Base-by-base conservation (phyloP, 2,888 invertebrate genomes). In the Molanna angustata region DNA sequence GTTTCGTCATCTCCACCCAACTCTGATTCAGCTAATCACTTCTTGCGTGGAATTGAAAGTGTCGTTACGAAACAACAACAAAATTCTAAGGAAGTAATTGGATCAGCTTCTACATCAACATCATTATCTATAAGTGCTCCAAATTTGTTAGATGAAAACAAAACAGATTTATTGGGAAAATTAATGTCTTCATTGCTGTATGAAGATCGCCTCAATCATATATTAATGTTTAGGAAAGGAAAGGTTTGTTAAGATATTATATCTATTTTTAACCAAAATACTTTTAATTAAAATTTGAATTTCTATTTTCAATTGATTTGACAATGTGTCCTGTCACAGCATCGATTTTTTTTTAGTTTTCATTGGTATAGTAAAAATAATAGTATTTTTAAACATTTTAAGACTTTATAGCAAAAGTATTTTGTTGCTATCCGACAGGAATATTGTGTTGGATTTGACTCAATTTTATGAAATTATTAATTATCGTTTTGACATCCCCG, bases 171-270 rank as follows among this genome's bases (percentile, higher is more conserved):
- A 35, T 72, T 89, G 18, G 79, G 76, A 56, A 84, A 82, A 57
- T 79, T 90, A 63, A 77, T 86, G 57, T 73, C 76, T 1, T 82
- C 85, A 0, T 66, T 88, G 19, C 67, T 85, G 21, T 80, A 82
- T 56, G 81, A 84, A 2, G 90, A 90, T 47, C 81, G 89, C 62
- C 72, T 91, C 53, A 71, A 81, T 19, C 83, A 84, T 63, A 84
- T 90, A 74, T 72, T 92, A 65, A 82, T 81, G 60, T 87, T 92
- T 40, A 80, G 90, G 61, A 93, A 93, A 67, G 93, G 92, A 63
- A 85, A 88, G 80, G 90, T 90, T 4, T 20, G 43, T 14, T 14
- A 11, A 4, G n/a, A 35, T 9, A 35, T n/a, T n/a, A n/a, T n/a
- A n/a, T n/a, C n/a, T n/a, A n/a, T n/a, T n/a, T n/a, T n/a, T n/a